phyloP scores from a whole-genome alignment of 2,113 vertebrate genomes.

The Neotoma lepida region DNA sequence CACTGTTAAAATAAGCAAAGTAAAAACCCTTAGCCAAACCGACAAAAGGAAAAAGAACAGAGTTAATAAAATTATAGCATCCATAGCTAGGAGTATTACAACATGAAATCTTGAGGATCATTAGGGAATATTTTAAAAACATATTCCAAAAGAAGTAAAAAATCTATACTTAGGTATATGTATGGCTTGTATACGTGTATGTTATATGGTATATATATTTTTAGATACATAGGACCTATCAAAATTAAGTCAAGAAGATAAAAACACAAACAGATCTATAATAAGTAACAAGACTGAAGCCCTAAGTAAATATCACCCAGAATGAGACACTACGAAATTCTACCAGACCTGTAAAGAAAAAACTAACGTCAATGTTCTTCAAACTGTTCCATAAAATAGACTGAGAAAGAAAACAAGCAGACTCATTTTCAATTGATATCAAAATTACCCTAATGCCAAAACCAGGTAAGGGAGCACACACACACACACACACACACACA shows the following conservation, averaged over 20 bases:
- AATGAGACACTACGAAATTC: background rate
- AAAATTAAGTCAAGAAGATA: background rate
- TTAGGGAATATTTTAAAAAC: background rate
- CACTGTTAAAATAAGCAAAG: background rate
- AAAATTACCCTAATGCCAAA: background rate
- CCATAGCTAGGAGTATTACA: background rate
- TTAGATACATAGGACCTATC: background rate
- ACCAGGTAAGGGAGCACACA: background rate
- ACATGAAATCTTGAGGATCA: background rate
- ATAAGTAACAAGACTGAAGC: background rate
- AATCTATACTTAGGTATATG: background rate
- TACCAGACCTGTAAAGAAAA: background rate
- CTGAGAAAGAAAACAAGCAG: background rate
- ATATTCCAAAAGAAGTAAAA: background rate
- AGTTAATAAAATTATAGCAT: background rate
- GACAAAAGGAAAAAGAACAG: background rate
- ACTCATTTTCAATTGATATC: background rate
- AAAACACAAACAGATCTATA: background rate
- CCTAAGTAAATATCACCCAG: background rate
- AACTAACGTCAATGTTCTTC: background rate
- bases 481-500: background rate
- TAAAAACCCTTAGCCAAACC: background rate
- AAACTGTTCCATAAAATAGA: background rate
- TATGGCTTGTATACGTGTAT: background rate
- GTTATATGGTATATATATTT: too few relatives aligned